Base-by-base conservation (phyloP, 2,888 invertebrate genomes). In the Stenurella melanura region DNA sequence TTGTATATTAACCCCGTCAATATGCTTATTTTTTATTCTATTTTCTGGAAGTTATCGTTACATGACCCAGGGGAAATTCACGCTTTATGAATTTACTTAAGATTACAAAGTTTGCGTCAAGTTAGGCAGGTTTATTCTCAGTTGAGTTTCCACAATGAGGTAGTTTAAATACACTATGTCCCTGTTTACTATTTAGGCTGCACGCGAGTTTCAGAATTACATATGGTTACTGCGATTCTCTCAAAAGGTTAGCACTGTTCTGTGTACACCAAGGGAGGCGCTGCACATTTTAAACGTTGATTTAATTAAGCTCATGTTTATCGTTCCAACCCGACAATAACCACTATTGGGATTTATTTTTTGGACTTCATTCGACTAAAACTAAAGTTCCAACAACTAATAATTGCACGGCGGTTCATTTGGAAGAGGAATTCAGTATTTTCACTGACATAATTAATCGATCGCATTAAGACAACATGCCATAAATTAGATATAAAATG, bases 51-150 rank as follows among this genome's bases (percentile, higher is more conserved):
- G 80, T 82, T 81, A 80, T 80, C 80, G 80, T 81, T 85, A 86
- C 86, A 80, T 78, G 76, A 75, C 88, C 83, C 87, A 30, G 71
- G 88, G 88, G 88, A 87, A 87, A 87, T 87, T 86, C 83, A 78
- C 85, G 83, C 86, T 86, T 87, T 88, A 87, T 88, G 87, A 87
- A 88, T 88, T 87, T 87, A 83, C 86, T 87, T 85, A 86, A 87
- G 87, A 87, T 87, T 86, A 85, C 84, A 83, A 85, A 86, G 83
- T 87, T 85, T 82, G 84, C 79, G 84, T 84, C 83, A 84, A 84
- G 82, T 84, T 84, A 79, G 83, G 80, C 60, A 81, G 84, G 82
- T 86, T 83, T 86, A 85, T 85, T 85, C 85, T 74, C 61, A n/a
- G 78, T 77, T 68, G 68, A 38, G 63, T 57, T 61, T 73, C 61